Evolutionary conservation across 1,140 invertebrate species (phyloP).

Genomic region (Pseudomyrmex gracilis): DNA sequence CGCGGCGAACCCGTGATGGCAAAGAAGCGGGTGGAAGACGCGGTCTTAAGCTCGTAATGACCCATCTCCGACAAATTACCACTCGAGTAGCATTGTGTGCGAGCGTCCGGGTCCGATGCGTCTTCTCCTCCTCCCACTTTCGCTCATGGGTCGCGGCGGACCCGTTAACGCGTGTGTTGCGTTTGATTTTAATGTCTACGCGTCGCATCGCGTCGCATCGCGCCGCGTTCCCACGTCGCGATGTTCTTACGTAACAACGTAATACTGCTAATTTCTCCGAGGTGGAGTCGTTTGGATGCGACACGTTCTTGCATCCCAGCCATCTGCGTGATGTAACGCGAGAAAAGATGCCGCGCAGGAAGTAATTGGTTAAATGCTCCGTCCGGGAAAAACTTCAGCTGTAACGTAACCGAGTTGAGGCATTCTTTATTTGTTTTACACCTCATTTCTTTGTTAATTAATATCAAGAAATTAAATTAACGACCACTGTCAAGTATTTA

Average conservation of each 20-base stretch:
- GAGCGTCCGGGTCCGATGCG: constrained; percentile 46
- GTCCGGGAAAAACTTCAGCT: not conserved
- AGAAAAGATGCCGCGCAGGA: constrained; percentile 12
- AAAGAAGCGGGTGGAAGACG: constrained; percentile 42
- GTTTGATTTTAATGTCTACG: constrained; percentile 59
- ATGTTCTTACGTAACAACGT: constrained; percentile 48
- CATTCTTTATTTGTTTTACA: not conserved
- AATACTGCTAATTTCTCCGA: constrained; percentile 49
- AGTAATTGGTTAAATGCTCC: constrained; percentile 19
- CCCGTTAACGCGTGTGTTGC: constrained; percentile 44
- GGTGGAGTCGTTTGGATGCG: constrained; percentile 33
- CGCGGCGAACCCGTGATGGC: constrained; percentile 40
- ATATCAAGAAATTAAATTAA: constrained; percentile 1
- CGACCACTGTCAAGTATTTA: not conserved
- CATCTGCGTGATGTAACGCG: constrained; percentile 41
- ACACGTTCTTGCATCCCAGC: constrained; percentile 27
- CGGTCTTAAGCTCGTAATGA: constrained; percentile 66
- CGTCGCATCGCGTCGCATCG: not conserved
- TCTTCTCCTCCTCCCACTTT: constrained; percentile 3
- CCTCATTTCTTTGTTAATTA: not conserved
- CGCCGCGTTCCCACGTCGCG: constrained; percentile 60
- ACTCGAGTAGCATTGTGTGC: constrained; percentile 74
- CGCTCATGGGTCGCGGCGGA: constrained; percentile 51
- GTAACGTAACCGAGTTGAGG: not conserved
- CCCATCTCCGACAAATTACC: constrained; percentile 73